Conservation (phyloP, 2,113 vertebrate species). For the Zosterops borbonicus region DNA sequence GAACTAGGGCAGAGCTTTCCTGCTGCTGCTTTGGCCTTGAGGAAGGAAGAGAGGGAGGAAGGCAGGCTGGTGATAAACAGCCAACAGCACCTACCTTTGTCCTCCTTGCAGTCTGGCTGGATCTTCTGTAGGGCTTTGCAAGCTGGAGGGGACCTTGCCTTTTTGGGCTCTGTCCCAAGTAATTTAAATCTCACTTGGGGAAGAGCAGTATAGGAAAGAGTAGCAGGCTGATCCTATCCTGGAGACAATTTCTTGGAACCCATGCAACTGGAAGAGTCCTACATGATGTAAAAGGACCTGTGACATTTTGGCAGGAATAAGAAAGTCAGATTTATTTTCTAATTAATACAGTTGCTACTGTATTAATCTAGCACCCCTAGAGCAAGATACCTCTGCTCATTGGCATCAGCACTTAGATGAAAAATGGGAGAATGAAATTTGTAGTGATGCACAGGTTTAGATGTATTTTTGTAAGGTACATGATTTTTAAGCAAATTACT, state of each 20-base stretch:
- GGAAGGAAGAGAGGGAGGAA: not conserved
- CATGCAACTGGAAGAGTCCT: not conserved
- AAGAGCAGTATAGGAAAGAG: not conserved
- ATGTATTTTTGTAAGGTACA: not conserved
- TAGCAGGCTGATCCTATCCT: not conserved
- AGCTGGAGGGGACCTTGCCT: not conserved
- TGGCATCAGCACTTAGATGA: not conserved
- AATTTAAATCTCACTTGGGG: not conserved
- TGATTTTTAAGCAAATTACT: not conserved
- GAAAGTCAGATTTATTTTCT: not conserved
- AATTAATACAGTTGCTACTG: not conserved
- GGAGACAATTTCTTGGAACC: not conserved
- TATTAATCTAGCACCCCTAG: not conserved
- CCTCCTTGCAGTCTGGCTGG: not conserved
- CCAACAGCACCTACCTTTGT: not conserved
- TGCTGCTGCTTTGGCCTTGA: not conserved
- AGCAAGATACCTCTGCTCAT: not conserved
- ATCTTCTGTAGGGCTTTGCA: not conserved
- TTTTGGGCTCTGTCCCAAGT: not conserved
- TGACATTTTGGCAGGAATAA: not conserved
- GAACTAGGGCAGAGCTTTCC: not conserved
- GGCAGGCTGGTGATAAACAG: not conserved
- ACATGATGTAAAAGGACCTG: not conserved
- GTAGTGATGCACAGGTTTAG: not conserved
- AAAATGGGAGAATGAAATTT: not conserved